Percentiles rank a stretch among this genome's conserved stretches.
These are phyloP conservation scores for Hirtodrosophila histrioides DNA, from an alignment of 2,888 invertebrate species.

Conservation along the genomic window DNA sequence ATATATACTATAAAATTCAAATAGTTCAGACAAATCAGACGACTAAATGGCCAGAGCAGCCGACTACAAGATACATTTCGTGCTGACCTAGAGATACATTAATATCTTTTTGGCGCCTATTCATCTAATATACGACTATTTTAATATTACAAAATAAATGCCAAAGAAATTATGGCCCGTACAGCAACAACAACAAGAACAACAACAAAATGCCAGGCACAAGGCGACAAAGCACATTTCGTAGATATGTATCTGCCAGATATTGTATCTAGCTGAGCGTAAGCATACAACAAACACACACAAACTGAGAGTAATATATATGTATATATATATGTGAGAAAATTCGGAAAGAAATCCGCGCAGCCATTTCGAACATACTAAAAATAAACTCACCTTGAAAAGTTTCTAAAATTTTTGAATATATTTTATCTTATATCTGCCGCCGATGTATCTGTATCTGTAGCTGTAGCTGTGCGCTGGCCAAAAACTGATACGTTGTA, in stretches of 20 bases:
- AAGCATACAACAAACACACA: no score
- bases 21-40: not conserved
- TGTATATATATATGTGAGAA: slow-evolving; percentile 33
- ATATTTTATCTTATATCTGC: slow-evolving; percentile 52
- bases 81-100: slow-evolving; percentile 59
- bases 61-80: slow-evolving; percentile 46
- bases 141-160: slow-evolving; percentile 49
- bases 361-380: slow-evolving; percentile 82
- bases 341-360: slow-evolving; percentile 71
- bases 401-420: slow-evolving; percentile 80
- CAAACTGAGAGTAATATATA: slow-evolving; percentile 19
- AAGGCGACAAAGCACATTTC: slow-evolving; percentile 27
- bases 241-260: slow-evolving; percentile 52
- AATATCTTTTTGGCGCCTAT: slow-evolving; percentile 47
- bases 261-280: slow-evolving; percentile 42
- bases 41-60: slow-evolving; percentile 5
- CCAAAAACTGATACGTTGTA: slow-evolving; percentile 49
- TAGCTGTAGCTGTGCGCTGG: slow-evolving; percentile 17
- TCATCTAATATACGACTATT: slow-evolving; percentile 41
- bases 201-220: slow-evolving; percentile 39
- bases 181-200: slow-evolving; percentile 31
- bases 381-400: slow-evolving; percentile 85
- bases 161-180: slow-evolving; percentile 42
- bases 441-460: slow-evolving; percentile 35
- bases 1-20: slow-evolving; percentile 5